Conservation (phyloP, 2,113 vertebrate species). For the Aegypius monachus region DNA sequence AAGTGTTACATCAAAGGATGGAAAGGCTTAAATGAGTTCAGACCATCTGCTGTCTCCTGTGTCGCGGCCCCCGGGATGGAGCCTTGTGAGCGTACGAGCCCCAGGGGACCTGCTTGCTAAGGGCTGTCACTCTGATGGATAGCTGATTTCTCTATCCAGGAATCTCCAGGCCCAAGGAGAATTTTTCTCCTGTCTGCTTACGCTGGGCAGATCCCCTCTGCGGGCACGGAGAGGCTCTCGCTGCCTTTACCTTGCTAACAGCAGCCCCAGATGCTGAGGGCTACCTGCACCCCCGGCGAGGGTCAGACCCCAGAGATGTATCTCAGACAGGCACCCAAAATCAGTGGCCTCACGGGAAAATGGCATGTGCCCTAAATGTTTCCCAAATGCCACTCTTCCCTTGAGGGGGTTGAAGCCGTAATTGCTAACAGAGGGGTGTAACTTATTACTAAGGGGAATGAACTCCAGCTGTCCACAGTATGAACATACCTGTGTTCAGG, state of each 20-base stretch:
- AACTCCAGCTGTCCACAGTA: neutral
- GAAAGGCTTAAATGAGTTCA: slow-evolving; percentile 33
- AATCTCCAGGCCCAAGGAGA: neutral
- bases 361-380: neutral
- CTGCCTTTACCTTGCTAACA: neutral
- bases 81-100: neutral
- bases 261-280: rapidly evolving
- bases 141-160: slow-evolving; percentile 15
- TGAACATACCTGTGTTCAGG: neutral
- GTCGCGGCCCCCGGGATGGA: neutral
- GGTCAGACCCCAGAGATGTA: neutral
- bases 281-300: neutral
- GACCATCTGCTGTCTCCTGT: slow-evolving; percentile 24
- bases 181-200: neutral
- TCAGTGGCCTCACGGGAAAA: neutral
- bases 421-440: neutral
- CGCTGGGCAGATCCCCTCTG: neutral
- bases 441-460: neutral
- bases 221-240: rapidly evolving
- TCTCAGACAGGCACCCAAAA: neutral
- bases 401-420: neutral
- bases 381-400: neutral
- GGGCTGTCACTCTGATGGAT: slow-evolving; percentile 20
- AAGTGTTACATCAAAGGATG: slow-evolving; percentile 30
- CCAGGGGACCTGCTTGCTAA: neutral